A percentile compares a stretch with the other conserved stretches of the same genome.
Evolutionary conservation across 1,140 invertebrate genomes (phyloP).

Genomic region (Atta colombica): DNA sequence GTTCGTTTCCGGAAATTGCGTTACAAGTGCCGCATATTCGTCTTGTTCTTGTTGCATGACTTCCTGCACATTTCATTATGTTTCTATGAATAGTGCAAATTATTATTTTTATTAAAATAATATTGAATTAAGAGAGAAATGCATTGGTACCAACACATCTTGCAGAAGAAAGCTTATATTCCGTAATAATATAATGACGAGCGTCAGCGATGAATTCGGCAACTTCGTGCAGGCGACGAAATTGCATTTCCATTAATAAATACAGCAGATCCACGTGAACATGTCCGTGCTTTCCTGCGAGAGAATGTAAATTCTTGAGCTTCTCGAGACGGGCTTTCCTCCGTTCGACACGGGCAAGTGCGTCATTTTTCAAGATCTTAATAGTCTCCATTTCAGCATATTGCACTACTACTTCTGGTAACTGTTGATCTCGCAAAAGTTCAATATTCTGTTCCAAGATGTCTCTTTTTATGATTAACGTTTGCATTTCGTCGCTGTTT

Average conservation of each 20-base stretch:
- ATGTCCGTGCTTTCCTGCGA: constrained; percentile 80
- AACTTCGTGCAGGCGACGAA: constrained; percentile 76
- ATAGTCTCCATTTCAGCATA: constrained; percentile 76
- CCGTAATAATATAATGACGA: constrained; percentile 79
- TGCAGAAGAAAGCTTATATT: constrained; percentile 78
- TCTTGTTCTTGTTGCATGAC: constrained; percentile 79
- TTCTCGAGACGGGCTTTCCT: constrained; percentile 75
- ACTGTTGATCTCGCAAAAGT: constrained; percentile 75
- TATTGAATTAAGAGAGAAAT: constrained; percentile 8
- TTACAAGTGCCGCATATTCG: constrained; percentile 73
- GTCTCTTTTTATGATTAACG: constrained; percentile 77
- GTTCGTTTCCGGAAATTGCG: constrained; percentile 65
- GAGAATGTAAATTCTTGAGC: constrained; percentile 76
- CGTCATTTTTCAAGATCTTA: constrained; percentile 77
- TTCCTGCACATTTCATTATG: constrained; percentile 74
- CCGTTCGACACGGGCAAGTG: constrained; percentile 71
- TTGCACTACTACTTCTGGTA: constrained; percentile 73
- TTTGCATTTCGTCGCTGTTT: constrained; percentile 78
- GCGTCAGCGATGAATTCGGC: constrained; percentile 79
- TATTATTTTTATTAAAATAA: neutral
- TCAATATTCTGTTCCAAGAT: constrained; percentile 80
- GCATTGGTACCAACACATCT: constrained; percentile 79
- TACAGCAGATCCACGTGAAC: constrained; percentile 80
- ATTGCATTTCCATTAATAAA: constrained; percentile 82
- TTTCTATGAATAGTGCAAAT: constrained; percentile 38